Conservation (phyloP, 2,888 invertebrate genomes). For the Tipula lateralis region DNA sequence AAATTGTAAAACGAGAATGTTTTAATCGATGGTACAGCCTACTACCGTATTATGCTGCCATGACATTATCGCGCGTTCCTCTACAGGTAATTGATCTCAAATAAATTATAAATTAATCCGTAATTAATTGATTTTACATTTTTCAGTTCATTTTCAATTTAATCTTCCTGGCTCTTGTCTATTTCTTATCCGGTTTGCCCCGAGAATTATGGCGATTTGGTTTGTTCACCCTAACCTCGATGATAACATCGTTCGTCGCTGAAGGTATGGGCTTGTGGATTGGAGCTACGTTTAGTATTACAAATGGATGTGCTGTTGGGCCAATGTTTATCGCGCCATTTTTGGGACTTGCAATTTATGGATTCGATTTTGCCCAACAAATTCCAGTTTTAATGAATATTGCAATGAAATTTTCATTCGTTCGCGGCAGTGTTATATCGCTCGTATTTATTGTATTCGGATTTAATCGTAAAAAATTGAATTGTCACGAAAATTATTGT, state of each 20-base stretch:
- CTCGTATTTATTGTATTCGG: slow-evolving; percentile 61
- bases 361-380: slow-evolving; percentile 63
- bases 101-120: not conserved
- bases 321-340: slow-evolving; percentile 62
- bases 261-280: slow-evolving; percentile 76
- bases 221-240: slow-evolving; percentile 62
- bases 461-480: slow-evolving; percentile 54
- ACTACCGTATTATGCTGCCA: slow-evolving; percentile 60
- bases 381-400: slow-evolving; percentile 58
- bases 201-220: slow-evolving; percentile 59
- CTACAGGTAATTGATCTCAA: slow-evolving; percentile 46
- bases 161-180: slow-evolving; percentile 57
- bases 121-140: slow-evolving; percentile 6
- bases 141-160: slow-evolving; percentile 55
- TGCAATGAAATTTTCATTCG: slow-evolving; percentile 61
- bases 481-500: slow-evolving; percentile 59
- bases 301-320: slow-evolving; percentile 64
- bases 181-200: slow-evolving; percentile 66
- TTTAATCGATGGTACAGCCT: slow-evolving; percentile 67
- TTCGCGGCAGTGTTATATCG: slow-evolving; percentile 61
- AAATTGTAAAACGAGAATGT: slow-evolving; percentile 63
- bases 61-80: slow-evolving; percentile 60
- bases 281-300: slow-evolving; percentile 63
- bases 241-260: slow-evolving; percentile 66
- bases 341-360: slow-evolving; percentile 63